Base-by-base conservation (phyloP, 2,797 vertebrate species). In the Cyprinella venusta region DNA sequence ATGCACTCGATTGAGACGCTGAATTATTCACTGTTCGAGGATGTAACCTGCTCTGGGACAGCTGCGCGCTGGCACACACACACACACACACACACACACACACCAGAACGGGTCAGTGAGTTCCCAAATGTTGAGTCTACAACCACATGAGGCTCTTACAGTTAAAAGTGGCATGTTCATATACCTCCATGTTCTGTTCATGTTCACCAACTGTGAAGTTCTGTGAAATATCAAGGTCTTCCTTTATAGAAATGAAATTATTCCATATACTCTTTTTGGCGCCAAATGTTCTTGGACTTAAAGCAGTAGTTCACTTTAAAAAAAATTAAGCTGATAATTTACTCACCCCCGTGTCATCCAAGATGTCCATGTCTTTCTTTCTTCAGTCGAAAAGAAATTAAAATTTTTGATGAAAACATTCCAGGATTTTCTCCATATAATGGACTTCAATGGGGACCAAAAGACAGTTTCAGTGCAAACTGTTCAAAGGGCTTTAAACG, bases 21-120 rank as follows among this genome's bases (percentile, higher is more conserved):
- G 85, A 85, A 84, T 88, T 78, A 85, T 86, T 87, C 78, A 88
- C 72, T 77, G 77, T 72, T 69, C 38, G 54, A 54, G 75, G 82
- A 86, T 80, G 75, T 76, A 75, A 84, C 75, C 68, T 72, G 79
- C 82, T 74, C 65, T 78, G 67, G 72, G 74, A 82, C 77, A 86
- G 81, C 81, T 85, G 84, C 71, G 63, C 7, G 59, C 61, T 77
- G 72, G 38, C 61, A 50, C 74, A 81, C 42, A 78, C 71, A 76
- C 76, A 33, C 30, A 33, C 30, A 33, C 30, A 33, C 30, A 33
- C 30, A 40, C 61, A 50, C 74, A 81, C 36, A 78, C 71, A 76
- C 76, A 82, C 54, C 48, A 80, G 56, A 80, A 72, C 33, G 82
- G 84, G 76, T 78, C 80, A 81, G 56, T 64, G 67, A 67, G 67